Conservation (phyloP, 2,888 invertebrate species). For the Amorpha juglandis region DNA sequence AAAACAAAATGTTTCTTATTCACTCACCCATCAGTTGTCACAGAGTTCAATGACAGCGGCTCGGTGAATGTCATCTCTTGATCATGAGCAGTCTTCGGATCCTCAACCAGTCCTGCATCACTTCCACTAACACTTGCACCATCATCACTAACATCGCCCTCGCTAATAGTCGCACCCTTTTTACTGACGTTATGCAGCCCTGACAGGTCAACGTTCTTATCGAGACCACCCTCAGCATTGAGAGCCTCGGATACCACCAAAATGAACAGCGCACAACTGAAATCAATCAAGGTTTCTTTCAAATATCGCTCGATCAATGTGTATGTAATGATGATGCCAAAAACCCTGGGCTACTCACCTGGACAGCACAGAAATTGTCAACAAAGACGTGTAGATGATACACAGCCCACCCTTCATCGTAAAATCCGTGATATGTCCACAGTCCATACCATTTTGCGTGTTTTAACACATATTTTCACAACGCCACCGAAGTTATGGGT, state of each 20-base stretch:
- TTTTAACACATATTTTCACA: constrained; percentile 63
- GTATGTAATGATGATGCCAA: background rate
- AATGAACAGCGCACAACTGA: constrained; percentile 84
- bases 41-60: constrained; percentile 81
- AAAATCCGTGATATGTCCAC: constrained; percentile 76
- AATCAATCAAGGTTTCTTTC: constrained; percentile 33
- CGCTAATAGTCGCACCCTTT: constrained; percentile 47
- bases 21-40: constrained; percentile 84
- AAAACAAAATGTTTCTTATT: constrained; percentile 12
- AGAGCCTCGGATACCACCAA: constrained; percentile 85
- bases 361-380: constrained; percentile 85
- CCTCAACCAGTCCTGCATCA: constrained; percentile 36
- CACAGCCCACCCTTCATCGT: constrained; percentile 86
- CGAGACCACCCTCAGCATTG: constrained; percentile 60
- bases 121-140: constrained; percentile 28
- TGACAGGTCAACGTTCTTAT: constrained; percentile 66
- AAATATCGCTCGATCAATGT: constrained; percentile 8
- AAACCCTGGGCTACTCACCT: constrained; percentile 67
- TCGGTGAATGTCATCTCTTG: constrained; percentile 80
- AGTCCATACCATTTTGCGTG: constrained; percentile 80
- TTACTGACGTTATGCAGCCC: constrained; percentile 76
- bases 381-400: constrained; percentile 85
- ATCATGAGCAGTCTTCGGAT: constrained; percentile 44
- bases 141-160: constrained; percentile 25
- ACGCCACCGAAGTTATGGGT: constrained; percentile 50